Evolutionary conservation across 2,113 vertebrate genomes (phyloP).

Genomic region (Hemiscyllium ocellatum): DNA sequence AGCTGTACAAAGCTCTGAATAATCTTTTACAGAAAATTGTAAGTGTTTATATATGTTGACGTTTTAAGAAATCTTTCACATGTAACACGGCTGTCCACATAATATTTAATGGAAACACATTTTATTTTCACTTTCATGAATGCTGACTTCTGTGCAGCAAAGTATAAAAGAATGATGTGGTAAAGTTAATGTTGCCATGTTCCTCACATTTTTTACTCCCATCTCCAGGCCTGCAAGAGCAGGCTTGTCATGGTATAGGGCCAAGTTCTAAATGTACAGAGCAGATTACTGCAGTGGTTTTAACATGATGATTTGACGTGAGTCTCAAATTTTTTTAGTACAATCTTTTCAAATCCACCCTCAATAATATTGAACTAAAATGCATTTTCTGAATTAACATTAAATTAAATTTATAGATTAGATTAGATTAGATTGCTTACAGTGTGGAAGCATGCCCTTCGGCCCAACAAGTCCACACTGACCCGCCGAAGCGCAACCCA

Average conservation of each 20-base stretch:
- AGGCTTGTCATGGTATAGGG: background rate
- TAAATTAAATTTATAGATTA: background rate
- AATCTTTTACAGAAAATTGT: background rate
- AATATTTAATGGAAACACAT: background rate
- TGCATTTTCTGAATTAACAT: background rate
- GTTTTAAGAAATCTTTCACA: background rate
- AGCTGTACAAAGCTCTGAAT: background rate
- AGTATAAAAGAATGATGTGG: background rate
- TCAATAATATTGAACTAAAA: background rate
- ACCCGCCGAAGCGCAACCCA: too few species aligned
- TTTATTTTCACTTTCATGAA: constrained; percentile 1
- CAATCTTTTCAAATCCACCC: background rate
- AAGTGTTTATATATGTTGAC: background rate
- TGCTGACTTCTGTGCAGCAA: background rate
- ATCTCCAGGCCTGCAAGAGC: background rate
- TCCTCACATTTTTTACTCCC: background rate
- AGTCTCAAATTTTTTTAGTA: background rate
- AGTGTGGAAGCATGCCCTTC: too few species aligned
- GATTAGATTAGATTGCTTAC: too few species aligned
- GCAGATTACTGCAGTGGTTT: background rate
- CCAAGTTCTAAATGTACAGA: background rate
- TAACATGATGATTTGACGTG: background rate
- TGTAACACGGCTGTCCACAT: background rate
- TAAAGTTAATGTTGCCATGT: background rate
- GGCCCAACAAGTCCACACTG: too few species aligned